These are phyloP conservation scores for Halictus rubicundus DNA, from an alignment of 1,140 invertebrate species.

Conservation along the genomic window DNA sequence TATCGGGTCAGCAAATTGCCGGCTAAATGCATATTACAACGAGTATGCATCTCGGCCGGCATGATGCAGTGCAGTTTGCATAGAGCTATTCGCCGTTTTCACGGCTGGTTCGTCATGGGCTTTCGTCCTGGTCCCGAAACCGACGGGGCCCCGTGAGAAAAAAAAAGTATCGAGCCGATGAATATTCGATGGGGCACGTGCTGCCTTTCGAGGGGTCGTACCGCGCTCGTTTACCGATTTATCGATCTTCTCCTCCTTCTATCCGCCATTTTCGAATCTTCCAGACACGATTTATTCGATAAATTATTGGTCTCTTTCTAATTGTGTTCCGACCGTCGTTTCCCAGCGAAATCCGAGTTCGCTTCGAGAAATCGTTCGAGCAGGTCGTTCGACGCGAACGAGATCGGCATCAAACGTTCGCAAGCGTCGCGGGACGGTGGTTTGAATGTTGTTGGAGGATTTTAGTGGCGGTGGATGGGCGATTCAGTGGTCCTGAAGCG, in stretches of 20 bases:
- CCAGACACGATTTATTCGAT: too few species aligned
- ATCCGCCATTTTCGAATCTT: neutral
- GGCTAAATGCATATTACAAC: slow-evolving; percentile 30
- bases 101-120: slow-evolving; percentile 72
- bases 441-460: too few species aligned
- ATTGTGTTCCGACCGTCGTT: too few species aligned
- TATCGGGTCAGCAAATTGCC: slow-evolving; percentile 20
- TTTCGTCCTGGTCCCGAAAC: slow-evolving; percentile 53
- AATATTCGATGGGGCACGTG: slow-evolving; percentile 61
- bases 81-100: slow-evolving; percentile 75
- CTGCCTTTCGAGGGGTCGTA: slow-evolving; percentile 29
- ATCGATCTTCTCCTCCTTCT: slow-evolving; percentile 1
- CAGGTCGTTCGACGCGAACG: too few species aligned
- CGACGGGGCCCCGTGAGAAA: slow-evolving; percentile 73
- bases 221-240: slow-evolving; percentile 46
- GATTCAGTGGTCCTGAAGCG: neutral
- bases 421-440: too few species aligned
- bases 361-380: too few species aligned
- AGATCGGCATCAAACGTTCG: neutral
- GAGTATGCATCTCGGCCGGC: slow-evolving; percentile 45
- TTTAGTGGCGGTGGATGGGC: too few species aligned
- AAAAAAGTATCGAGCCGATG: slow-evolving; percentile 63
- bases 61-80: slow-evolving; percentile 68
- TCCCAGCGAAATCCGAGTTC: too few species aligned
- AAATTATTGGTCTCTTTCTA: too few species aligned